Conservation (phyloP, 1,140 invertebrate genomes). For the Heliconius melpomene region DNA sequence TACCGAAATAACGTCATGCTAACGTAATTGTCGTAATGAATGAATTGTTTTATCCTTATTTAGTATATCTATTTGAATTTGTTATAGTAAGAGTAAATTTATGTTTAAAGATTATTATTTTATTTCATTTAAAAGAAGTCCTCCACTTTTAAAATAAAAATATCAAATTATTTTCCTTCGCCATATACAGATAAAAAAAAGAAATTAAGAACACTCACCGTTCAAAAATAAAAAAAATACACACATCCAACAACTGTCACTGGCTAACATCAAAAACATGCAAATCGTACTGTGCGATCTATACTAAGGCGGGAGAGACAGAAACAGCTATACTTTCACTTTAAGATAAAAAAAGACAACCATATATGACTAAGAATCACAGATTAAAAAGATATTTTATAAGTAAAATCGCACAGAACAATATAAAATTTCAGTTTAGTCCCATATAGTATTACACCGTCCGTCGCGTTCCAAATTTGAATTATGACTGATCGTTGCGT, state of each 20-base stretch:
- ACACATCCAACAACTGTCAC: conserved; percentile 66
- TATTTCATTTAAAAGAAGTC: background rate
- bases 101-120: background rate
- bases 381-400: background rate
- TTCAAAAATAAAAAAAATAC: conserved; percentile 38
- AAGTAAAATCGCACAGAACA: conserved; percentile 17
- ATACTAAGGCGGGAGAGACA: conserved; percentile 18
- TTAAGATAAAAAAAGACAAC: background rate
- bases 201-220: conserved; percentile 49
- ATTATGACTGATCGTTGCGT: conserved; percentile 63
- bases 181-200: conserved; percentile 5
- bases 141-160: background rate
- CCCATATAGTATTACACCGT: conserved; percentile 36
- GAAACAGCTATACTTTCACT: conserved; percentile 20
- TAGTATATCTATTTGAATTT: background rate
- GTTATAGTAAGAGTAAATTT: background rate
- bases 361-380: conserved; percentile 6
- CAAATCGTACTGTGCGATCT: conserved; percentile 24
- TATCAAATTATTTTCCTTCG: background rate
- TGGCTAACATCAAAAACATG: conserved; percentile 59
- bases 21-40: conserved; percentile 40
- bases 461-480: conserved; percentile 62
- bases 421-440: conserved; percentile 12
- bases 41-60: conserved; percentile 49
- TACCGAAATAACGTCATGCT: conserved; percentile 57